Base-by-base conservation (phyloP, 2,888 invertebrate genomes). In the Parthenolecanium corni region DNA sequence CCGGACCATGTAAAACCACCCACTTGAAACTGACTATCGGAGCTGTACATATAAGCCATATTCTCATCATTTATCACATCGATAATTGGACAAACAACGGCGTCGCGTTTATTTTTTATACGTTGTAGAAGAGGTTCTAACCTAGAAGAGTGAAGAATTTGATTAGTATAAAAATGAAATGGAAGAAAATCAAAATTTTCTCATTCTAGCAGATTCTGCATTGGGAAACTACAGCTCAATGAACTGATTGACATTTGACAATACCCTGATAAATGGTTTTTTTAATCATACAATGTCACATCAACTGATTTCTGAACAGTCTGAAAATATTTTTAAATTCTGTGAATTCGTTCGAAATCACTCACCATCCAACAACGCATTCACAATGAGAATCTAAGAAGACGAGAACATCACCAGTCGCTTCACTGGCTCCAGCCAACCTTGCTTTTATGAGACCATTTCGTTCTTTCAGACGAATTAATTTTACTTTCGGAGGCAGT, bases 311-410 rank as follows among this genome's bases (percentile, higher is more conserved):
- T n/a, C n/a, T n/a, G n/a, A n/a, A n/a, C n/a, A n/a, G n/a, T n/a
- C n/a, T n/a, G n/a, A n/a, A n/a, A n/a, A n/a, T n/a, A n/a, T n/a
- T n/a, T n/a, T n/a, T n/a, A n/a, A n/a, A n/a, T n/a, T n/a, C n/a
- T n/a, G n/a, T n/a, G n/a, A n/a, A n/a, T n/a, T n/a, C n/a, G 38
- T 46, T 20, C 18, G 2, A 16, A 12, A 21, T 21, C 14, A 42
- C 66, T 58, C 67, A 78, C 91, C 92, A 93, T 69, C 84, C 81
- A 44, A 75, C 74, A 66, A 83, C 84, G 3, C 81, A 83, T 77
- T 94, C 94, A 75, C 93, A 93, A 74, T 94, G 94, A 1, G 93
- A 87, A 77, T 94, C 94, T 66, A 93, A 77, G 75, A 94, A 94
- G 54, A 92, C 80, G 58, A 93, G 74, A 42, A 84, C 85, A 71